Conservation (phyloP, 2,113 vertebrate genomes). For the Erythrocercus mccallii region DNA sequence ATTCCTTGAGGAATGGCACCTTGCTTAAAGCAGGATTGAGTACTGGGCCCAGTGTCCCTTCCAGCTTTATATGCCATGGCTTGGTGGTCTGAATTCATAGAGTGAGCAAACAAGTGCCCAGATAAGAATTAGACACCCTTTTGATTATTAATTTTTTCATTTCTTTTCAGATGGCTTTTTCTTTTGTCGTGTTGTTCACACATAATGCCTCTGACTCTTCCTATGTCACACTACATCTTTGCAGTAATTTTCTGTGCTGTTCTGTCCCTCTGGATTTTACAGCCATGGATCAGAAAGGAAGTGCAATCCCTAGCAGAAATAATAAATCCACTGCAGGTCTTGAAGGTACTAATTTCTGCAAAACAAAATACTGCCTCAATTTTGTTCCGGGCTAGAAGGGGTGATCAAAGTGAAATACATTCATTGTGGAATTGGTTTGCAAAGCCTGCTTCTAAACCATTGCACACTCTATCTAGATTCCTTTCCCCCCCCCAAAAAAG, state of each 20-base stretch:
- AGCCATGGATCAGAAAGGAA: constrained; percentile 64
- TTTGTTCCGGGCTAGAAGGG: constrained; percentile 42
- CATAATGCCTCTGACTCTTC: constrained; percentile 57
- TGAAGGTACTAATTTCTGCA: constrained; percentile 61
- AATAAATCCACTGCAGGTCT: constrained; percentile 67
- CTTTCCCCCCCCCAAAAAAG: neutral
- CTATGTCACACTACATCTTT: constrained; percentile 60
- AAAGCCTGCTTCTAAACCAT: constrained; percentile 21
- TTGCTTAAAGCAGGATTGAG: neutral
- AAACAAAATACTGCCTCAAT: constrained; percentile 61
- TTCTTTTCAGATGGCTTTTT: constrained; percentile 49
- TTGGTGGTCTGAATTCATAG: neutral
- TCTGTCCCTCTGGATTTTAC: constrained; percentile 67
- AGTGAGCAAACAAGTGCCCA: constrained; percentile 2
- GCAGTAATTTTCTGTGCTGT: constrained; percentile 53
- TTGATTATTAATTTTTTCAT: constrained; percentile 58
- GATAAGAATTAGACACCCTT: constrained; percentile 44
- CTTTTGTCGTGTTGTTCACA: constrained; percentile 60
- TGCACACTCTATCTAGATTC: neutral
- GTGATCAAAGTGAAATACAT: constrained; percentile 63
- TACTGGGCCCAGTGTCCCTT: neutral
- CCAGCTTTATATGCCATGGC: neutral
- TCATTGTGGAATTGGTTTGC: constrained; percentile 53
- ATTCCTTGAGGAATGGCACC: neutral
- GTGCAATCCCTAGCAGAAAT: constrained; percentile 63